Base-by-base conservation (phyloP, 2,888 invertebrate genomes). In the Rhamphomyia laevipes region DNA sequence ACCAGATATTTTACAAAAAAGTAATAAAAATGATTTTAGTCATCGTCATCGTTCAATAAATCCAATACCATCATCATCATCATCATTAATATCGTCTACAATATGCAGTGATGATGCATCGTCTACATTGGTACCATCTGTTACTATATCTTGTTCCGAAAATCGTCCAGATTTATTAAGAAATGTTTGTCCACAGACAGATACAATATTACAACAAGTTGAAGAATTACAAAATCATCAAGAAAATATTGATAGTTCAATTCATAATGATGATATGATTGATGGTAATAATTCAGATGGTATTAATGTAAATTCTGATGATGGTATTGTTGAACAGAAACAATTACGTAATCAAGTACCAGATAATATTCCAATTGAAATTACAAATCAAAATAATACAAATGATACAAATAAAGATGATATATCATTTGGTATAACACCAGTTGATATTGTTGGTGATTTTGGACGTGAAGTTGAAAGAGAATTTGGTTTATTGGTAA, bases 391-490 rank as follows among this genome's bases (percentile, higher is more conserved):
- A 11, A 30, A 53, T 17, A 47, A 41, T 16, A 48, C 37, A n/a
- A 53, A 35, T 42, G 49, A 49, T 23, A 41, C 38, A n/a, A 51
- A 52, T 4, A 58, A 57, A 33, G 63, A 61, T 43, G 62, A 61
- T 44, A 55, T 56, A 42, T 60, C 60, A 4, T 55, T 58, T 40
- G 61, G 62, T 12, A 51, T 61, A 40, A 63, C 65, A 21, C 64
- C 67, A 1, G 61, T 66, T 9, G 66, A 66, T 58, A 68, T 68
- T 41, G 63, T 68, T 47, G 68, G 68, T 3, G 63, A 68, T 55
- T 68, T 68, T 55, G 66, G 63, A 3, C 58, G 63, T 21, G 67
- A 67, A 54, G 63, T 68, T 35, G 67, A 68, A 56, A 55, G 63
- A 4, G 68, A 68, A 51, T 64, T 68, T 51, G 66, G 67, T 18